Percentiles rank a stretch among this genome's conserved stretches.
phyloP scores from a whole-genome alignment of 2,797 vertebrate genomes.

The Tinamus major region DNA sequence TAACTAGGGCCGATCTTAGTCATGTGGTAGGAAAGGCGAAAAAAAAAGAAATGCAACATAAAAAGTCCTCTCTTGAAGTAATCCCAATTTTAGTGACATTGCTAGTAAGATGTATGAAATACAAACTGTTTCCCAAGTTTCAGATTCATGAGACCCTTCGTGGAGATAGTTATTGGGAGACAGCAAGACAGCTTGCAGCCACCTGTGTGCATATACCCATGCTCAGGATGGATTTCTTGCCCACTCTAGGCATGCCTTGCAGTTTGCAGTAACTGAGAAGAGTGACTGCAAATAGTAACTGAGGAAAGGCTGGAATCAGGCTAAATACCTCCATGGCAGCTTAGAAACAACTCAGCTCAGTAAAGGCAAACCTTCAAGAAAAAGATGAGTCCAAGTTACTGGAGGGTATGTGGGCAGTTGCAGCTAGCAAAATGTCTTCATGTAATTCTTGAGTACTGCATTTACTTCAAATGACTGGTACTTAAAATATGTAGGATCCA shows the following conservation, averaged over 20 bases:
- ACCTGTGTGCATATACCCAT: slow-evolving; percentile 23
- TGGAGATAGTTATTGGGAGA: not conserved
- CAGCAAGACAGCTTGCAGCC: slow-evolving; percentile 21
- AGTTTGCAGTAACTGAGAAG: slow-evolving; percentile 11
- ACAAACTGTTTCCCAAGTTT: not conserved
- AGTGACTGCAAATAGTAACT: not conserved
- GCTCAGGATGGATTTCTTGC: not conserved
- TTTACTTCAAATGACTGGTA: not conserved
- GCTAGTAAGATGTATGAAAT: not conserved
- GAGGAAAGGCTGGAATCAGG: not conserved
- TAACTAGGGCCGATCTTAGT: not conserved
- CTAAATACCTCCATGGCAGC: not conserved
- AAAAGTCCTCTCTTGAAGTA: not conserved
- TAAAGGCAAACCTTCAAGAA: not conserved
- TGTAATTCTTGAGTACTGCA: not conserved
- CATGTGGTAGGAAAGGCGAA: not conserved
- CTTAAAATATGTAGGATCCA: not conserved
- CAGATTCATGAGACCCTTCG: not conserved
- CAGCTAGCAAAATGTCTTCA: not conserved
- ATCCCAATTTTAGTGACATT: not conserved
- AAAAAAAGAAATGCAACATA: not conserved
- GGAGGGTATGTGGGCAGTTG: not conserved
- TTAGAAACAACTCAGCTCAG: not conserved
- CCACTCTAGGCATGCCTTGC: not conserved
- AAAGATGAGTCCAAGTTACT: not conserved